Conservation (phyloP, 2,888 invertebrate genomes). For the Caenorhabditis sinica region DNA sequence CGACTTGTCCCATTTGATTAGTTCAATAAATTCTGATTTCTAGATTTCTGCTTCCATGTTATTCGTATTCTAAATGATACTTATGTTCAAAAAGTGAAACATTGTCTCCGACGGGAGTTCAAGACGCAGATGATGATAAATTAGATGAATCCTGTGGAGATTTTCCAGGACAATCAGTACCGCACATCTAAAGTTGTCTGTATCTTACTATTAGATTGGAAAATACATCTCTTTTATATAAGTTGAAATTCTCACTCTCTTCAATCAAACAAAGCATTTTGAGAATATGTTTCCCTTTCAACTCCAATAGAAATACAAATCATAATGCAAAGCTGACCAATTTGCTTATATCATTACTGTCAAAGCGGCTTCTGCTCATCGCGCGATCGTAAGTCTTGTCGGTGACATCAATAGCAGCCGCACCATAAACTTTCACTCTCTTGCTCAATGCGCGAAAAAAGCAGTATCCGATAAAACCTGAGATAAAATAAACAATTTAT, state of each 20-base stretch:
- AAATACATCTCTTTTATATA: too few relatives aligned
- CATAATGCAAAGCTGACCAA: background rate
- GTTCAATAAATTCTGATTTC: slow-evolving; percentile 1
- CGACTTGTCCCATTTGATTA: slow-evolving; percentile 36
- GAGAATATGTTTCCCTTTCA: too few relatives aligned
- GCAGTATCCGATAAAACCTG: background rate
- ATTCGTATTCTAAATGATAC: background rate
- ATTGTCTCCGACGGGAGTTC: too few relatives aligned
- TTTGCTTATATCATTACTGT: background rate
- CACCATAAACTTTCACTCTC: background rate
- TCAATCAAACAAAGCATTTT: too few relatives aligned
- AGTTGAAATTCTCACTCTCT: too few relatives aligned
- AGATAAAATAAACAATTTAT: background rate
- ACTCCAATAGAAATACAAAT: too few relatives aligned
- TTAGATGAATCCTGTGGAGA: too few relatives aligned
- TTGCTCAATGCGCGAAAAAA: background rate
- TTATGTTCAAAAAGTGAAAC: too few relatives aligned
- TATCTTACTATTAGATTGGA: too few relatives aligned
- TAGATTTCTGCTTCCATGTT: background rate
- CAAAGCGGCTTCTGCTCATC: background rate
- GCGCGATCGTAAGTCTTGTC: background rate
- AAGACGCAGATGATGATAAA: too few relatives aligned
- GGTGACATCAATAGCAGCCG: background rate
- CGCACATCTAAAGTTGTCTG: too few relatives aligned
- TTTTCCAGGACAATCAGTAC: too few relatives aligned